A percentile compares a stretch with the other conserved stretches of the same genome.
These are phyloP conservation scores for Labia minor DNA, from an alignment of 2,888 invertebrate genomes.

Conservation along the genomic window DNA sequence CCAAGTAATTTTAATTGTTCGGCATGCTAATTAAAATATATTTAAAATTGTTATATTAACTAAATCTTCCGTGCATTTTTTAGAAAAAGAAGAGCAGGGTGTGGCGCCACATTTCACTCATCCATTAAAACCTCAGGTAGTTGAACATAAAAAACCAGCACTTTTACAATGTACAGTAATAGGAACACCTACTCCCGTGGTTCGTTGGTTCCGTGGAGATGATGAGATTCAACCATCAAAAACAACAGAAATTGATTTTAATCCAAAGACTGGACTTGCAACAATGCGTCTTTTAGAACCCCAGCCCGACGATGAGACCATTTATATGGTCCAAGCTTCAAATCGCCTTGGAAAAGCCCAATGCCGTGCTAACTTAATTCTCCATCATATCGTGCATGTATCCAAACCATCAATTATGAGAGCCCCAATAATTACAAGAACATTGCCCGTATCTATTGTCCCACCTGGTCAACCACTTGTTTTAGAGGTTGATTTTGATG, in stretches of 20 bases:
- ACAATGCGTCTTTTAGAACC: constrained; percentile 53
- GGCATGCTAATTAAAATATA: neutral
- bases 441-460: constrained; percentile 63
- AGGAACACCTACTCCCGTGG: constrained; percentile 56
- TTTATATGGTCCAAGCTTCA: constrained; percentile 57
- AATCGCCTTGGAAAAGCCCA: constrained; percentile 63
- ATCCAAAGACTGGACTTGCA: constrained; percentile 51
- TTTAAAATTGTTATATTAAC: too few relatives aligned
- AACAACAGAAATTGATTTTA: constrained; percentile 46
- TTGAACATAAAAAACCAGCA: constrained; percentile 50
- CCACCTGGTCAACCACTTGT: constrained; percentile 56
- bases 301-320: constrained; percentile 52
- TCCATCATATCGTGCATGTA: constrained; percentile 37
- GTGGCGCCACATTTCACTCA: constrained; percentile 53
- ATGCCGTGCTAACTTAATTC: constrained; percentile 59
- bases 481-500: constrained; percentile 60
- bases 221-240: constrained; percentile 49
- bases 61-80: too few relatives aligned
- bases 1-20: neutral
- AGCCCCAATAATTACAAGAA: constrained; percentile 65
- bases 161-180: constrained; percentile 54
- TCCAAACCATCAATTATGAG: constrained; percentile 43
- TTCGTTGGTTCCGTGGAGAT: constrained; percentile 57
- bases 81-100: constrained; percentile 59
- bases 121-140: constrained; percentile 54